phyloP scores from a whole-genome alignment of 1,140 invertebrate genomes.

The Plectrocnemia conspersa region DNA sequence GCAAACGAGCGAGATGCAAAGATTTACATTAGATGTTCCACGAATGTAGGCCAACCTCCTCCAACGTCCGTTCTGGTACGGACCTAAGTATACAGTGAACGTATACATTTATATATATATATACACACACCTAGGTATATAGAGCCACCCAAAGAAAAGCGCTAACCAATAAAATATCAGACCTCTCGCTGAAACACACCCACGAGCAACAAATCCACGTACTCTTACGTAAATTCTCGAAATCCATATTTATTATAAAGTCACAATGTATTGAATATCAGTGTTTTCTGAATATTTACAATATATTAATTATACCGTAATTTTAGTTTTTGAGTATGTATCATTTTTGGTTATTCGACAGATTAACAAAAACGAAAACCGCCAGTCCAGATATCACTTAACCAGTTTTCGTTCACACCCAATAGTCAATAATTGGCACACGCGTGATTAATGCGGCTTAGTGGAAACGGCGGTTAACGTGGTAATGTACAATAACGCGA shows the following conservation, averaged over 20 bases:
- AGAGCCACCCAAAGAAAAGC: constrained; percentile 24
- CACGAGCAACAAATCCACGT: constrained; percentile 18
- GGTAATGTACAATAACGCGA: no score
- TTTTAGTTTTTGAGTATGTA: no score
- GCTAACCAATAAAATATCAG: constrained; percentile 35
- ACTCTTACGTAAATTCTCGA: no score
- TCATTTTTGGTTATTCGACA: no score
- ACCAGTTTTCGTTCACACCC: background rate
- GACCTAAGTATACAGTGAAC: constrained; percentile 11
- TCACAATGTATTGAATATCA: no score
- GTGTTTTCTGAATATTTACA: no score
- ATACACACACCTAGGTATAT: constrained; percentile 15
- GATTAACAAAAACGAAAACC: no score
- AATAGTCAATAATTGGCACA: background rate
- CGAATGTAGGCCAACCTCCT: constrained; percentile 35
- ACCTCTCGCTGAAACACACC: constrained; percentile 27
- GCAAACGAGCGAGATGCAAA: constrained; percentile 19
- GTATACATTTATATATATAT: constrained; percentile 10
- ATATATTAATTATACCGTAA: no score
- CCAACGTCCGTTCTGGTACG: constrained; percentile 13
- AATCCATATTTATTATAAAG: no score
- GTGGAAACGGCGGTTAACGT: no score
- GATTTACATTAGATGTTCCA: constrained; percentile 28
- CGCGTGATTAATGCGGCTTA: constrained; percentile 1
- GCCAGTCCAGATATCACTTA: constrained; percentile 4